Percentiles rank a stretch among this genome's conserved stretches.
Evolutionary conservation across 2,797 vertebrate genomes (phyloP).

Genomic region (Acanthurus leucopareius): DNA sequence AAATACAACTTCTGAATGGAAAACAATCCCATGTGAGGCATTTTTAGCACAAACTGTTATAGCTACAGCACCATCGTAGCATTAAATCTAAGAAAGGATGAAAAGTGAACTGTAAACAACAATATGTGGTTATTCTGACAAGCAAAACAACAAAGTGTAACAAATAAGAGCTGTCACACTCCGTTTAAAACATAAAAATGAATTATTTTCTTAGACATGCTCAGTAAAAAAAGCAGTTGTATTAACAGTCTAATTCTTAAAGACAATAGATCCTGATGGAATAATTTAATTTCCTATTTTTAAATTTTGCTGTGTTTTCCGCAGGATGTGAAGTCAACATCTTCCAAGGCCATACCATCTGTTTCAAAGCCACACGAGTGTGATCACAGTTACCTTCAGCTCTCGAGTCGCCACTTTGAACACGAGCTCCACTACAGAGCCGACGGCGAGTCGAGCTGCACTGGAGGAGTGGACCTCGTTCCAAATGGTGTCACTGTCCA

Average conservation of each 20-base stretch:
- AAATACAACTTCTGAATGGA: constrained; percentile 1
- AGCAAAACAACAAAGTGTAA: background rate
- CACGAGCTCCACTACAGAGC: constrained; percentile 96
- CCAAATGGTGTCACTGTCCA: constrained; percentile 99
- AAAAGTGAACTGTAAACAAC: background rate
- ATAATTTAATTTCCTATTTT: too few relatives aligned
- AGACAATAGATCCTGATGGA: too few relatives aligned
- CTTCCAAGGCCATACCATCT: background rate
- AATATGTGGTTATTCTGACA: background rate
- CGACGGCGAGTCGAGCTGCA: constrained; percentile 94
- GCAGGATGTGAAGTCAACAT: background rate
- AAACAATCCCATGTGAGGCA: background rate
- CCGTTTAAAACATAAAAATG: background rate
- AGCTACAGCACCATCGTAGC: background rate
- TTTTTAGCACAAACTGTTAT: background rate
- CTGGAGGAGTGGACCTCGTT: constrained; percentile 97
- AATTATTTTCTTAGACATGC: too few relatives aligned
- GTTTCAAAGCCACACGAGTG: background rate
- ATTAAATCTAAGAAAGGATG: background rate
- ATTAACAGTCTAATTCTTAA: too few relatives aligned
- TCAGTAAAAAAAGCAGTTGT: too few relatives aligned
- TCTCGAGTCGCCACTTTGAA: constrained; percentile 97
- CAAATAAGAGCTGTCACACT: background rate
- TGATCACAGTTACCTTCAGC: constrained; percentile 87
- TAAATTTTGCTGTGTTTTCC: background rate